Evolutionary conservation across 1,140 invertebrate species (phyloP).

Genomic region (Solenopsis invicta): DNA sequence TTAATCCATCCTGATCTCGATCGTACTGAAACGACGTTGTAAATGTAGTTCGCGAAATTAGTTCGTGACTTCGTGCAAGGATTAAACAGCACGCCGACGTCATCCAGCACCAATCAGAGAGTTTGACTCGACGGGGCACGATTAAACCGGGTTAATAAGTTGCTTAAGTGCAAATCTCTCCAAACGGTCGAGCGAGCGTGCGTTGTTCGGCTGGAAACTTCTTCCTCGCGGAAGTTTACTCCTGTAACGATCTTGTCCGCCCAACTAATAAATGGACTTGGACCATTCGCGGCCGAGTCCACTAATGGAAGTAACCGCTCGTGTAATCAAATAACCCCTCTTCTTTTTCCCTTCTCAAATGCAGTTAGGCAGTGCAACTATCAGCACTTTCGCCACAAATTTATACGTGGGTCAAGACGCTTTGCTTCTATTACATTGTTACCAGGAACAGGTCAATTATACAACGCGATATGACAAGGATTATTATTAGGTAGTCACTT

Average conservation of each 20-base stretch:
- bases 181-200: constrained; percentile 39
- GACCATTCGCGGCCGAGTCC: constrained; percentile 14
- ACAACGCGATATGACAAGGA: not conserved
- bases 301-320: constrained; percentile 34
- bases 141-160: constrained; percentile 65
- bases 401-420: not conserved
- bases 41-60: constrained; percentile 59
- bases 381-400: not conserved
- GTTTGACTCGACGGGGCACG: constrained; percentile 52
- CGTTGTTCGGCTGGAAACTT: constrained; percentile 55
- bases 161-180: constrained; percentile 55
- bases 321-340: constrained; percentile 25
- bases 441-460: not conserved
- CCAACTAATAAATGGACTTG: constrained; percentile 57
- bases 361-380: not conserved
- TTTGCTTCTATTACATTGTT: not conserved
- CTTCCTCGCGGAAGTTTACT: constrained; percentile 50
- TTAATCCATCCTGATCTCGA: constrained; percentile 37
- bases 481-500: not conserved
- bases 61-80: constrained; percentile 50
- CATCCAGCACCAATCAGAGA: constrained; percentile 64
- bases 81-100: constrained; percentile 56
- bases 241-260: constrained; percentile 49
- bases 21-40: constrained; percentile 31
- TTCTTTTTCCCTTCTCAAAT: not conserved